These are phyloP conservation scores for Melipona quadrifasciata DNA, from an alignment of 1,140 invertebrate genomes.

Conservation along the genomic window DNA sequence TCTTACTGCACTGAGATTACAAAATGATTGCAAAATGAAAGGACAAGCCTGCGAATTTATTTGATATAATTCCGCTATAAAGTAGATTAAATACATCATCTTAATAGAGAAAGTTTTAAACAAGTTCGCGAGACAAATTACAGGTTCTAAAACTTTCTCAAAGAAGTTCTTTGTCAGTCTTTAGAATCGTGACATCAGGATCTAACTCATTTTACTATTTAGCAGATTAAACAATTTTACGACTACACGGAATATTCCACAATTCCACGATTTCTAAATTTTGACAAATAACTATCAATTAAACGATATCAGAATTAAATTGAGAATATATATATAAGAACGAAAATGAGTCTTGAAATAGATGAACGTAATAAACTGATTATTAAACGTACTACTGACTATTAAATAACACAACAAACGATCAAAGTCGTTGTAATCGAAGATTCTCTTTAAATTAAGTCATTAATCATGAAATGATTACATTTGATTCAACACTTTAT, in stretches of 20 bases:
- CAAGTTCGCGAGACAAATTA: neutral
- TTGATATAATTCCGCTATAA: neutral
- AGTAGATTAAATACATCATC: constrained; percentile 21
- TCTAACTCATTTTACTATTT: neutral
- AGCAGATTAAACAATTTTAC: neutral
- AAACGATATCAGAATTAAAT: too few species aligned
- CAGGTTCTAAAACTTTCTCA: neutral
- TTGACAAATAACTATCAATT: too few species aligned
- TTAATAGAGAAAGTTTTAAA: constrained; percentile 20
- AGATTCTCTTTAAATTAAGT: too few species aligned
- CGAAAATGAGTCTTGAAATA: neutral
- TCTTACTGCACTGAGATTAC: neutral
- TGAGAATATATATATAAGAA: neutral
- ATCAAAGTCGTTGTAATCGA: too few species aligned
- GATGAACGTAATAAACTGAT: too few species aligned
- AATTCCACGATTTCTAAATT: too few species aligned
- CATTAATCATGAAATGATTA: too few species aligned
- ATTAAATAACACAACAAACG: too few species aligned
- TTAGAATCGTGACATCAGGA: neutral
- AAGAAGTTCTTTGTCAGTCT: neutral
- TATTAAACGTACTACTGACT: too few species aligned
- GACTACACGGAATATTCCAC: too few species aligned
- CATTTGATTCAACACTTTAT: too few species aligned
- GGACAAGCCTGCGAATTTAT: neutral
- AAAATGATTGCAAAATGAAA: neutral